Conservation (phyloP, 2,888 invertebrate genomes). For the Euclidia mi region DNA sequence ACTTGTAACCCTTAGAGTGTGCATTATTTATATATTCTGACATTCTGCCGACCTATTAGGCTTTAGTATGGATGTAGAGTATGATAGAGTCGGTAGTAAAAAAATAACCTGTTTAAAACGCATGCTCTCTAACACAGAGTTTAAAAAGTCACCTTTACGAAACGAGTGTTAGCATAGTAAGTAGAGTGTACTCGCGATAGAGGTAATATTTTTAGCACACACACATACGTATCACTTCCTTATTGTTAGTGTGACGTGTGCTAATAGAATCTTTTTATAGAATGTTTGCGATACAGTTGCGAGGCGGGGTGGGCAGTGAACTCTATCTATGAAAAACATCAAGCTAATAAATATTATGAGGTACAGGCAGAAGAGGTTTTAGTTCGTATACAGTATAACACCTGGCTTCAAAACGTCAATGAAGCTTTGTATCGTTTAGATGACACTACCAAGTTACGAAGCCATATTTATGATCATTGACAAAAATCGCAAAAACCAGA, state of each 20-base stretch:
- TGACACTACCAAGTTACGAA: too few species aligned
- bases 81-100: too few species aligned
- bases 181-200: constrained; percentile 14
- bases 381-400: too few species aligned
- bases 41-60: too few species aligned
- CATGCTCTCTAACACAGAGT: too few species aligned
- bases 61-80: too few species aligned
- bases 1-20: background rate
- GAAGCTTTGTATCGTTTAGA: too few species aligned
- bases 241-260: constrained; percentile 47
- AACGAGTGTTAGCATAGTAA: constrained; percentile 16
- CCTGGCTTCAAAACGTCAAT: too few species aligned
- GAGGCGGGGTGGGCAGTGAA: background rate
- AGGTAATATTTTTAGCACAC: constrained; percentile 53
- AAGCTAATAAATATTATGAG: too few species aligned
- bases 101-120: too few species aligned
- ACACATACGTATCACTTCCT: constrained; percentile 41
- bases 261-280: constrained; percentile 4
- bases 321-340: background rate
- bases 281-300: constrained; percentile 1
- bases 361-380: too few species aligned
- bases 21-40: background rate
- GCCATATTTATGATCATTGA: too few species aligned
- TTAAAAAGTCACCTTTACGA: constrained; percentile 14
- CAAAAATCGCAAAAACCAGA: constrained; percentile 13